A percentile compares a stretch with the other conserved stretches of the same genome.
Evolutionary conservation across 1,140 invertebrate genomes (phyloP).

Genomic region (Leptinotarsa undecemlineata): DNA sequence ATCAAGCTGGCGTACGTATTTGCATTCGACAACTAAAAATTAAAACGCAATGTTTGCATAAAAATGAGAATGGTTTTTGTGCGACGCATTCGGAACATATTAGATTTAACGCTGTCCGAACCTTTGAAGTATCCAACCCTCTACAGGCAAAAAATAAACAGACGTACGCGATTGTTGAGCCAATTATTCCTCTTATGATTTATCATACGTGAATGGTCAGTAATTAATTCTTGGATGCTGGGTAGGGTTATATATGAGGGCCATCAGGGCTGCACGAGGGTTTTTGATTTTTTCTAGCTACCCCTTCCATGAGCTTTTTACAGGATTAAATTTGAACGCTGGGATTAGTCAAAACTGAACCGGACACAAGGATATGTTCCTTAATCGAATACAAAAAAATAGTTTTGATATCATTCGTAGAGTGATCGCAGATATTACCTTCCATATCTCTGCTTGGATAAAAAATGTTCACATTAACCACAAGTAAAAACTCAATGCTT

Average conservation of each 20-base stretch:
- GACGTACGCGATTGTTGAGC: neutral
- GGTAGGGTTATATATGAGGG: neutral
- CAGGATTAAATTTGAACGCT: no score
- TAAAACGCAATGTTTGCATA: constrained; percentile 19
- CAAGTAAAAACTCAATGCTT: no score
- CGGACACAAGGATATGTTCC: no score
- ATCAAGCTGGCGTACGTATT: constrained; percentile 9
- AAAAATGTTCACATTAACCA: no score
- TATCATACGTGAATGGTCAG: constrained; percentile 14
- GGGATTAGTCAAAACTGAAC: no score
- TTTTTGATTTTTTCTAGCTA: no score
- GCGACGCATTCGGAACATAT: constrained; percentile 7
- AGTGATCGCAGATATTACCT: no score
- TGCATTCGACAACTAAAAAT: constrained; percentile 23
- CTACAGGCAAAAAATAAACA: neutral
- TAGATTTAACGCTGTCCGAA: constrained; percentile 9
- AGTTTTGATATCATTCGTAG: no score
- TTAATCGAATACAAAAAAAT: no score
- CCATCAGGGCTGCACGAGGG: neutral
- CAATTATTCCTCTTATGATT: constrained; percentile 20
- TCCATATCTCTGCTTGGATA: no score
- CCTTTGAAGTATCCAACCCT: constrained; percentile 13
- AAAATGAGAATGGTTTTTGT: constrained; percentile 14
- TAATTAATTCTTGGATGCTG: constrained; percentile 14
- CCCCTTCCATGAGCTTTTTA: no score